Evolutionary conservation across 2,888 invertebrate genomes (phyloP).

Genomic region (Endotricha flammealis): DNA sequence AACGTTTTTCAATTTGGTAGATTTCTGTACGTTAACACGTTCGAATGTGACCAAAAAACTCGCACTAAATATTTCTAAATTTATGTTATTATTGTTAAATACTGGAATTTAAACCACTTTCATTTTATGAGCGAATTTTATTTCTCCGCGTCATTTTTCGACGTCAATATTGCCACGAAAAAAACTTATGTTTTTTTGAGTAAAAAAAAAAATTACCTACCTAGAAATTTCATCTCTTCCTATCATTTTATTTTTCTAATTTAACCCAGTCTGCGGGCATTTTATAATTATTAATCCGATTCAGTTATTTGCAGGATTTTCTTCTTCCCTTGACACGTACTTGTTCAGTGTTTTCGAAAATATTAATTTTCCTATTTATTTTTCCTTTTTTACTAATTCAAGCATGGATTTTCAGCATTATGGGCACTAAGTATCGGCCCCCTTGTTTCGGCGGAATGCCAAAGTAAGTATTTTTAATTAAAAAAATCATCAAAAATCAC

Average conservation of each 20-base stretch:
- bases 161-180: too few relatives aligned
- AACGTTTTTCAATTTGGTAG: too few relatives aligned
- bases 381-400: constrained; percentile 67
- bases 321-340: constrained; percentile 33
- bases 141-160: too few relatives aligned
- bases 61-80: too few relatives aligned
- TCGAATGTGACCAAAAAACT: too few relatives aligned
- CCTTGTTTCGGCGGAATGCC: constrained; percentile 75
- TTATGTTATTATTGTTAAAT: too few relatives aligned
- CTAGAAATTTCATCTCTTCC: too few relatives aligned
- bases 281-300: constrained; percentile 19
- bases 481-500: constrained; percentile 22
- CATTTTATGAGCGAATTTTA: too few relatives aligned
- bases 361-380: constrained; percentile 34
- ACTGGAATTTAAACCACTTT: too few relatives aligned
- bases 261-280: constrained; percentile 54
- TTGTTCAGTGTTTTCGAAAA: constrained; percentile 50
- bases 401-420: constrained; percentile 78
- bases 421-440: constrained; percentile 74
- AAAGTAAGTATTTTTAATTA: constrained; percentile 63
- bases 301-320: constrained; percentile 70
- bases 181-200: constrained; percentile 9
- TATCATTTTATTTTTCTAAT: constrained; percentile 22
- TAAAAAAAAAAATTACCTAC: too few relatives aligned
- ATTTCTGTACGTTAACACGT: too few relatives aligned